Evolutionary conservation across 2,888 invertebrate species (phyloP), one percentile per base, ranked within the genome.

Genomic region (Ischnura elegans): DNA sequence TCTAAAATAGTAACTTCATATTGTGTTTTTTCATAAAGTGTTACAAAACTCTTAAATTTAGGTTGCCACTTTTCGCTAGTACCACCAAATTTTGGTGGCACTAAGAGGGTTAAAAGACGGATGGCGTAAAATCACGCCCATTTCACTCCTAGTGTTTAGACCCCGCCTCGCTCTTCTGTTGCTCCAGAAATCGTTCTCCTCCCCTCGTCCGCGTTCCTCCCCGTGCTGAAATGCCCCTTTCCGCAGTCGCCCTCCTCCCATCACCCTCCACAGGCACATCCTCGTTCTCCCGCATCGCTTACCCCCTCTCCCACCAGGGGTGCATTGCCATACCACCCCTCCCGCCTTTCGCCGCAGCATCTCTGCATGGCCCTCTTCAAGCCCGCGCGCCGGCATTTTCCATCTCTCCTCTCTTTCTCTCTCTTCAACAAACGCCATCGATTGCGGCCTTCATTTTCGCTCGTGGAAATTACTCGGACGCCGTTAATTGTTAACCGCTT

Each of bases 231-330:
- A 13, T 8, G n/a, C n/a, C 45, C 86, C 43, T n/a, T 46, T 46
- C 45, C 85, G 36, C 85, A 19, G 13, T 85, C 25, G 13, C 36
- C 21, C 25, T 43, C 4, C 43, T 21, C 45, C n/a, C 21, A 19
- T 1, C 43, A 4, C 43, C 85, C 36, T 43, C 43, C 21, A 45
- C 66, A 46, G 86, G n/a, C n/a, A n/a, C 86, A 45, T 10, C n/a
- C 86, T 43, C 46, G 46, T 86, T 45, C 86, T 86, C 86, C 86
- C 86, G 86, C n/a, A 43, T 86, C 86, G 43, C 46, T 13, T 46
- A 25, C 25, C n/a, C 46, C 25, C n/a, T 45, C 43, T n/a, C 61
- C n/a, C n/a, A n/a, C 90, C 45, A n/a, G 51, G 2, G 36, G 19
- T 13, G 21, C 47, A 10, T 21, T 29, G 21, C 25, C 29, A 1